Evolutionary conservation across 2,113 vertebrate genomes (phyloP), one percentile per base, ranked within the genome.

Genomic region (Vulpes vulpes): DNA sequence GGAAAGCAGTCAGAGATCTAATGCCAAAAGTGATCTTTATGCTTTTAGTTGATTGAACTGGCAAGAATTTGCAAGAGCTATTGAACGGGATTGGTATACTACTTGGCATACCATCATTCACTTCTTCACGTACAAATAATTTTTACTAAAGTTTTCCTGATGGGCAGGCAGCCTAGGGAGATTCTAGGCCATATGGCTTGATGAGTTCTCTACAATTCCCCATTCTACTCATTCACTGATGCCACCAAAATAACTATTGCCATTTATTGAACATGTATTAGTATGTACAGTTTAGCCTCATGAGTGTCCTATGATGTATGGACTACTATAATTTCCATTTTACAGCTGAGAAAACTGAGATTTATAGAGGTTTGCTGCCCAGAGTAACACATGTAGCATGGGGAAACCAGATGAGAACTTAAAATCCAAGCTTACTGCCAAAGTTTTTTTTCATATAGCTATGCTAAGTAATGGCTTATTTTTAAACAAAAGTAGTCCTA

Each of bases 1-100:
- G 32, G 38, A 90, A 80, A 83, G 16, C 22, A 91, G 35, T 73
- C 59, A 71, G 53, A 92, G 53, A 96, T 97, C 97, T 97, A 91
- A 91, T 85, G 88, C 81, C 78, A 92, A 88, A 94, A 93, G 85
- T 94, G 59, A 95, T 97, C 53, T 97, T 96, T 86, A 64, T 83
- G 91, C 86, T 97, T 98, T 98, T 96, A 96, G 89, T 79, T 91
- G 60, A 97, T 97, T 98, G 97, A 97, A 94, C 65, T 93, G 96
- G 96, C 89, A 97, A 96, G 73, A 94, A 93, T 93, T 65, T 86
- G 65, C 38, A 97, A 51, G n/a, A 93, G 82, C 53, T 86, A 83
- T 97, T 91, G 91, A 96, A 89, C 27, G 94, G 96, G 91, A 96
- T 94, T 96, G 53, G 76, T 97, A 91, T 89, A 97, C 82, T 96